Evolutionary conservation across 1,140 invertebrate species (phyloP), one percentile per base, ranked within the genome.

Genomic region (Drosophila repletoides): DNA sequence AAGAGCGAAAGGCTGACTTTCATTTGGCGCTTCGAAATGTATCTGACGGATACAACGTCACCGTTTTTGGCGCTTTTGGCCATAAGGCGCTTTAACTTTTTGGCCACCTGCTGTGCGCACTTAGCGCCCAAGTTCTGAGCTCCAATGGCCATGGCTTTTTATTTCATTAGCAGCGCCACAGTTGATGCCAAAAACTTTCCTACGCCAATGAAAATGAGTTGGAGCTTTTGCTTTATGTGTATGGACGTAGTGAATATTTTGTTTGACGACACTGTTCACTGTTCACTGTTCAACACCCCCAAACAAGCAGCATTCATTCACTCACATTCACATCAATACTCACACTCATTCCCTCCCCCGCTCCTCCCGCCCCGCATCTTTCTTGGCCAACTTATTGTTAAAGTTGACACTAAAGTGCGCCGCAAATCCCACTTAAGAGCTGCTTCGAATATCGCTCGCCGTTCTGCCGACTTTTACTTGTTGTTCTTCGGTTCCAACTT

Each of bases 361-460:
- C n/a, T n/a, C n/a, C n/a, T n/a, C n/a, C n/a, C n/a, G n/a, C n/a
- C n/a, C n/a, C n/a, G 33, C 43, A 49, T 67, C 63, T 58, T 29
- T 38, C 45, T 64, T 58, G 15, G 40, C 14, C 60, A 84, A 84
- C 80, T 84, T 84, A 79, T 84, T 84, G 79, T 84, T 84, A 86
- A 84, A 84, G 79, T 84, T 84, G 80, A 72, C 80, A 84, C 79
- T 79, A 72, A 84, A 84, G 79, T 79, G 74, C 55, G 71, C 75
- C 74, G 75, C 79, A 84, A 84, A 84, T 84, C 80, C 79, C 79
- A 84, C 80, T 84, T 79, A 84, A 84, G 79, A 67, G 79, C 80
- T 84, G 45, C 76, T 41, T 49, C 28, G 5, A 29, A 33, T 12
- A 36, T 28, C 48, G 19, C 29, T 19, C 34, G 7, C 24, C n/a